phyloP scores from a whole-genome alignment of 2,797 vertebrate species.

The Pangasius sanitwongsei region DNA sequence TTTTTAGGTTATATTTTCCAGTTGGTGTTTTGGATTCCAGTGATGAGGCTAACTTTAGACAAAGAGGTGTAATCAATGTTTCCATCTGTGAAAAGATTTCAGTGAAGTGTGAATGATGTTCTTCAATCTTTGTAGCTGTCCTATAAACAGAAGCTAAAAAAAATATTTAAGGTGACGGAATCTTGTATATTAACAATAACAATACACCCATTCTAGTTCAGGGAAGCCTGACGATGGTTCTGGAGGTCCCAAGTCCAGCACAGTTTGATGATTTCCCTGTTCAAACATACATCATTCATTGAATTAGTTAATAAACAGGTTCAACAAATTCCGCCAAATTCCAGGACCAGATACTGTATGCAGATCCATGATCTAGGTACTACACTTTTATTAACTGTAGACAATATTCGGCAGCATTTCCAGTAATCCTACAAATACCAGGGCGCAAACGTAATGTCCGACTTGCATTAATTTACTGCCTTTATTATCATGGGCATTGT shows the following conservation, averaged over 20 bases:
- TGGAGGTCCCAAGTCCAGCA: not conserved
- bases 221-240: not conserved
- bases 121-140: slow-evolving; percentile 61
- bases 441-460: slow-evolving; percentile 47
- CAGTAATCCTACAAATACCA: slow-evolving; percentile 44
- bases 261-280: not conserved
- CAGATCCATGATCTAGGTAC: not conserved
- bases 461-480: slow-evolving; percentile 66
- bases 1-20: slow-evolving; percentile 72
- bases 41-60: slow-evolving; percentile 62
- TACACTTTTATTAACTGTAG: slow-evolving; percentile 41
- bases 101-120: slow-evolving; percentile 22
- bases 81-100: slow-evolving; percentile 57
- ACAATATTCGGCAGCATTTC: slow-evolving; percentile 52
- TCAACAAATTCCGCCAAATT: not conserved
- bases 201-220: not conserved
- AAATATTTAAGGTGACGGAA: not conserved
- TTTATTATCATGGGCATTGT: slow-evolving; percentile 67
- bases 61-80: slow-evolving; percentile 53
- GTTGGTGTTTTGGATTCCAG: slow-evolving; percentile 61
- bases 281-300: not conserved
- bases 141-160: not conserved
- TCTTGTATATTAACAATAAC: not conserved
- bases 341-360: not conserved
- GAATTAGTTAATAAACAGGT: not conserved